A percentile compares a stretch with the other conserved stretches of the same genome.
Conservation (phyloP, 1,140 invertebrate genomes). For the Caenorhabditis briggsae region DNA sequence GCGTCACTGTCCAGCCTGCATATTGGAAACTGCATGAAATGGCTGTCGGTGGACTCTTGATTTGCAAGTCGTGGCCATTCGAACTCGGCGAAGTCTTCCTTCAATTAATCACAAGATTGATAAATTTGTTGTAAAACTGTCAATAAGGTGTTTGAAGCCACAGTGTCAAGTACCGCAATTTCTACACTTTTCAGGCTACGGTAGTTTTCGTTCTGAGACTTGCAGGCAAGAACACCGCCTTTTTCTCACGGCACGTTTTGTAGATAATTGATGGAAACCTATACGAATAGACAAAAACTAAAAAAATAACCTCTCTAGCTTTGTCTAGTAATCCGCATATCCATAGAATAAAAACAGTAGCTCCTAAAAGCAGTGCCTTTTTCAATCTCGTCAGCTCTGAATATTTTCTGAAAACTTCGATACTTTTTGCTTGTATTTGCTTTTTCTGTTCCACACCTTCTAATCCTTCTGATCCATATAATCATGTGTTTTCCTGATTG, state of each 20-base stretch:
- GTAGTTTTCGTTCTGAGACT: too few species aligned
- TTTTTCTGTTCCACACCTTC: background rate
- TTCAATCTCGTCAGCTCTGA: background rate
- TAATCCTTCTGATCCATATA: background rate
- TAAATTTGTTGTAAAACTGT: too few species aligned
- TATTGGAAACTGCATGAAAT: background rate
- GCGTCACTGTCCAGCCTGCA: background rate
- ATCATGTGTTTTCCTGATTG: constrained; percentile 1
- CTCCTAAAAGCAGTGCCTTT: background rate
- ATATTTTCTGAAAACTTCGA: background rate
- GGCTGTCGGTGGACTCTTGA: background rate
- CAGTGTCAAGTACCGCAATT: too few species aligned
- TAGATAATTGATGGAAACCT: too few species aligned
- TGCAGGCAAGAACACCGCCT: too few species aligned
- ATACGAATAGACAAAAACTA: background rate
- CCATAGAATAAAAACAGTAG: background rate
- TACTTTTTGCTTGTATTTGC: background rate
- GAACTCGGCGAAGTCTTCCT: background rate
- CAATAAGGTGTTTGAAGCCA: too few species aligned
- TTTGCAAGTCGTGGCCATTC: background rate
- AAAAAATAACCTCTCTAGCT: constrained; percentile 1
- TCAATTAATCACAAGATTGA: background rate
- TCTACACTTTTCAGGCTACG: too few species aligned
- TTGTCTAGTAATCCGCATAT: background rate
- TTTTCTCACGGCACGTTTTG: too few species aligned